Percentiles rank a stretch among this genome's conserved stretches.
Conservation (phyloP, 2,888 invertebrate species). For the Dryobotodes eremita region DNA sequence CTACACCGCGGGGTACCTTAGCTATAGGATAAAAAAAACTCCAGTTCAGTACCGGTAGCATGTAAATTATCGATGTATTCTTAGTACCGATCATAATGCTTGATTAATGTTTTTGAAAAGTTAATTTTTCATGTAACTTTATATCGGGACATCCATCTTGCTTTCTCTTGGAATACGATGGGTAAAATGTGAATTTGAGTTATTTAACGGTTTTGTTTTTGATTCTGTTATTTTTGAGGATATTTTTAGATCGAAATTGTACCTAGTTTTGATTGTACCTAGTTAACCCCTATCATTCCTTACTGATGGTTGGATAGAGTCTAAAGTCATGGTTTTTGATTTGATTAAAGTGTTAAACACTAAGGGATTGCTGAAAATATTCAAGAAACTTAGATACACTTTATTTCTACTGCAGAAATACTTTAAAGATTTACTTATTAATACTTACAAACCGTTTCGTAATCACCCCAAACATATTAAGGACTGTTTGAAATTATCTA, state of each 20-base stretch:
- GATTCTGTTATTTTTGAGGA: background rate
- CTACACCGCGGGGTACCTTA: slow-evolving; percentile 78
- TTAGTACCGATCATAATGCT: slow-evolving; percentile 67
- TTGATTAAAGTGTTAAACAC: background rate
- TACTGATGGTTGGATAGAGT: too few species aligned
- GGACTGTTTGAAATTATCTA: background rate
- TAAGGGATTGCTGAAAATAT: background rate
- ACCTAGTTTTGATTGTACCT: background rate
- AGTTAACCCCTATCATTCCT: too few species aligned
- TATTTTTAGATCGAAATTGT: background rate
- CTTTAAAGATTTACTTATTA: background rate
- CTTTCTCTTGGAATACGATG: slow-evolving; percentile 53
- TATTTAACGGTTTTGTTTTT: slow-evolving; percentile 12
- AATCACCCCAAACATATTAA: background rate
- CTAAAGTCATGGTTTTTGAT: background rate
- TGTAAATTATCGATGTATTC: slow-evolving; percentile 75
- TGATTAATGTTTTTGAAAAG: slow-evolving; percentile 67
- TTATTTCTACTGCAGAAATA: background rate
- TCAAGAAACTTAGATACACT: background rate
- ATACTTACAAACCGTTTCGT: too few species aligned
- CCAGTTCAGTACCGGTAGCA: slow-evolving; percentile 80
- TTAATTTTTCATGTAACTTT: slow-evolving; percentile 66
- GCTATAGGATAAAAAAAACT: slow-evolving; percentile 68
- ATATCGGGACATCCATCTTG: slow-evolving; percentile 62
- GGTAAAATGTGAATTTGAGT: slow-evolving; percentile 28